A percentile compares a stretch with the other conserved stretches of the same genome.
phyloP scores from a whole-genome alignment of 2,797 vertebrate species.

The Bradypus variegatus region DNA sequence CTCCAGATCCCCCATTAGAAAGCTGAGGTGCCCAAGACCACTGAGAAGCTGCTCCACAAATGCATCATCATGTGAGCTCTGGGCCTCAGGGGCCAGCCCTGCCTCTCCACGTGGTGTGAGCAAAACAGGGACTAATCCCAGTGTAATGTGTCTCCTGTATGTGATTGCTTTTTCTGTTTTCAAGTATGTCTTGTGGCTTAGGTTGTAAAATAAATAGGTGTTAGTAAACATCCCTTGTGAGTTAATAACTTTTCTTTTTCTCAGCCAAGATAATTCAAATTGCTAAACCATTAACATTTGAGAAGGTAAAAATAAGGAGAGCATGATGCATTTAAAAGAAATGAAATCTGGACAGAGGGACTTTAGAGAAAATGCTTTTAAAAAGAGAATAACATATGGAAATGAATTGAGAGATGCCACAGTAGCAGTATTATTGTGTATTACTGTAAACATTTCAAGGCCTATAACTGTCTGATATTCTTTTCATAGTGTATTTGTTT shows the following conservation, averaged over 20 bases:
- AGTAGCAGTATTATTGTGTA: not conserved
- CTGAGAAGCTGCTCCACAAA: conserved; percentile 74
- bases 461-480: not conserved
- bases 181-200: conserved; percentile 17
- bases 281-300: conserved; percentile 9
- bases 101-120: not conserved
- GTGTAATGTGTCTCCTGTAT: not conserved
- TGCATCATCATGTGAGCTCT: conserved; percentile 72
- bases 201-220: not conserved
- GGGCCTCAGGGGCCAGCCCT: not conserved
- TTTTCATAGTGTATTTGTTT: not conserved
- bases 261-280: not conserved
- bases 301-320: not conserved
- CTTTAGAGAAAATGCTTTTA: conserved; percentile 39
- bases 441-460: conserved; percentile 42
- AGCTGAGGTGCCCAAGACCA: conserved; percentile 68
- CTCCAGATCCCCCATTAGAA: conserved; percentile 73
- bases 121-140: not conserved
- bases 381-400: not conserved
- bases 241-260: conserved; percentile 26
- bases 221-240: not conserved
- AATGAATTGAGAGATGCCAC: conserved; percentile 6
- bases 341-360: not conserved
- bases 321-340: conserved; percentile 50
- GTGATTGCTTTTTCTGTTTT: not conserved